Percentiles rank a stretch among this genome's conserved stretches.
Evolutionary conservation across 1,140 invertebrate genomes (phyloP).

Genomic region (Elymnias hypermnestra): DNA sequence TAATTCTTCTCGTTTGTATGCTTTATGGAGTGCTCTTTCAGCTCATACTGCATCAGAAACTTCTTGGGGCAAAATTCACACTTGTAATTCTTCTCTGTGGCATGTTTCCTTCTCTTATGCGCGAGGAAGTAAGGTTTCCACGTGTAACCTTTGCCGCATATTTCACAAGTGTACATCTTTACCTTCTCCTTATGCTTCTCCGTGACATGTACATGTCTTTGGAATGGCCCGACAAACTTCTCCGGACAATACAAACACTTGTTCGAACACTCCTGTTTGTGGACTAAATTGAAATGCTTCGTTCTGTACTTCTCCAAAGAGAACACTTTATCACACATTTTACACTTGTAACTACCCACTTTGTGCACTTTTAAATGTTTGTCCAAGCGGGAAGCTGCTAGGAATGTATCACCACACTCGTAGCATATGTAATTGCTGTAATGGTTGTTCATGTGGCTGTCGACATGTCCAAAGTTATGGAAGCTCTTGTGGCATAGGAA

Average conservation of each 20-base stretch:
- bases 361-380: conserved; percentile 45
- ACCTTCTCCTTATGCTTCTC: conserved; percentile 39
- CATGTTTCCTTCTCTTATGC: conserved; percentile 43
- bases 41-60: conserved; percentile 29
- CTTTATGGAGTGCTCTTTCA: conserved; percentile 30
- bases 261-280: conserved; percentile 26
- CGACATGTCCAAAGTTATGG: conserved; percentile 38
- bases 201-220: conserved; percentile 35
- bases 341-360: conserved; percentile 34
- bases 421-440: conserved; percentile 54
- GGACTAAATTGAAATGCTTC: conserved; percentile 37
- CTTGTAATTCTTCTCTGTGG: conserved; percentile 23
- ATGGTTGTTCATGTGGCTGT: conserved; percentile 57
- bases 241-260: conserved; percentile 44
- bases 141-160: conserved; percentile 39
- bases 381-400: conserved; percentile 34
- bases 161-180: conserved; percentile 40
- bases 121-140: conserved; percentile 40
- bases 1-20: conserved; percentile 32
- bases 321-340: conserved; percentile 45
- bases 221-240: conserved; percentile 28
- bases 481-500: conserved; percentile 37
- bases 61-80: conserved; percentile 33
- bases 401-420: conserved; percentile 49
- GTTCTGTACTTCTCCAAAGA: conserved; percentile 35